Conservation (phyloP, 1,140 invertebrate species). For the Brachionus rubens region DNA sequence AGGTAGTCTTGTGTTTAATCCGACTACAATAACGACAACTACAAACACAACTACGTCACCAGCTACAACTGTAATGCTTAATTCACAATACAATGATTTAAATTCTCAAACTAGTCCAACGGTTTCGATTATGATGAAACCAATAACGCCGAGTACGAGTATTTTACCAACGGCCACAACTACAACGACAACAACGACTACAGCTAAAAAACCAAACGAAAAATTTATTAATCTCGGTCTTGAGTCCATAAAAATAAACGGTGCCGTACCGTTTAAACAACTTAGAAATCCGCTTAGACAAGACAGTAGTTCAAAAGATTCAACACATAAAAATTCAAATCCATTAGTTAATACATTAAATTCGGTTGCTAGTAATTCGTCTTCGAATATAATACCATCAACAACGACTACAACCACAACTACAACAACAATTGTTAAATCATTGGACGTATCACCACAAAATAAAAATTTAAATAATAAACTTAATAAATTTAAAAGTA, state of each 20-base stretch:
- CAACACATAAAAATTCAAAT: not conserved
- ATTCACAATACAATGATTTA: not conserved
- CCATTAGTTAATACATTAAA: not conserved
- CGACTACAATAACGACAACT: constrained; percentile 16
- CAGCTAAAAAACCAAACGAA: constrained; percentile 28
- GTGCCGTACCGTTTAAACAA: constrained; percentile 30
- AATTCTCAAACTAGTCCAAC: not conserved
- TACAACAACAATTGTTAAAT: constrained; percentile 21
- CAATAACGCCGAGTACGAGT: not conserved
- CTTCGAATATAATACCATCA: not conserved
- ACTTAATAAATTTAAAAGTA: constrained; percentile 21
- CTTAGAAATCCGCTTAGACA: constrained; percentile 20
- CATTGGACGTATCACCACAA: not conserved
- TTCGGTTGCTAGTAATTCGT: not conserved
- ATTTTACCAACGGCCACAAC: constrained; percentile 5
- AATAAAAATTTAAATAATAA: not conserved
- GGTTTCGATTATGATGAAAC: constrained; percentile 45
- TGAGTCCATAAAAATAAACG: constrained; percentile 44
- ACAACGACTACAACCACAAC: constrained; percentile 39
- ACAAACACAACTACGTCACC: constrained; percentile 4
- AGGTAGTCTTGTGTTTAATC: not conserved
- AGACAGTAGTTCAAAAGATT: not conserved
- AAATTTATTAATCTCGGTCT: constrained; percentile 35
- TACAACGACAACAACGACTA: constrained; percentile 33
- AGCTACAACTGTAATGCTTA: not conserved